Base-by-base conservation (phyloP, 2,888 invertebrate species). In the Himalopsyche anomala region DNA sequence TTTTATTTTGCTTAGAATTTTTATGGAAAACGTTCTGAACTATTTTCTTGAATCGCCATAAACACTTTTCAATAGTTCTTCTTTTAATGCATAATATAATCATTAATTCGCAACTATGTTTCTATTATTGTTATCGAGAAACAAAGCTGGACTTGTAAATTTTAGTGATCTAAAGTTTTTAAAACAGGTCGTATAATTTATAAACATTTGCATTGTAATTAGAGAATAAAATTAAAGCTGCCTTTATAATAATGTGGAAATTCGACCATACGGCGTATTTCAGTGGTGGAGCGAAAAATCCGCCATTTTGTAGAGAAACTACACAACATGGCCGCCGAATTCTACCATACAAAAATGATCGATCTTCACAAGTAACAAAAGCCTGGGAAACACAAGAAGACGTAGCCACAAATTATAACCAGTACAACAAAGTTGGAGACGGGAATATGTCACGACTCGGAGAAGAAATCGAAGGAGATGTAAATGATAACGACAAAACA, bases 291-390 rank as follows among this genome's bases (percentile, higher is more conserved):
- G 4, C 28, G 12, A 5, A 15, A 28, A 36, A 36, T 19, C 74
- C 74, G 19, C 74, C 74, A 74, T 74, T 3, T 74, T 28, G 11
- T 36, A 74, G 36, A 74, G 38, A 36, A 74, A 74, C 15, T 6
- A 36, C 74, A 74, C 74, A 74, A 74, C 38, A 74, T 74, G 38
- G 74, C 36, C 74, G 38, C 38, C 74, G 74, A 36, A 74, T 74
- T 74, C 74, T 12, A 36, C 74, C 74, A 74, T 38, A 38, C 36
- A 11, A 74, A 38, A 5, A 15, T 19, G 36, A 36, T 19, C 19
- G 5, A 36, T 2, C 74, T 38, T 74, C 74, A 2, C 38, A 4
- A 74, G 38, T 38, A 74, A 74, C 36, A 38, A 74, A 74, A 38
- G 36, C 74, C 11, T 74, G 74, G 74, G 38, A 74, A 12, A n/a